Percentiles rank a stretch among this genome's conserved stretches.
Evolutionary conservation across 92 coral and sea anemone genomes (phyloP).

Genomic region (Siderastrea radians): DNA sequence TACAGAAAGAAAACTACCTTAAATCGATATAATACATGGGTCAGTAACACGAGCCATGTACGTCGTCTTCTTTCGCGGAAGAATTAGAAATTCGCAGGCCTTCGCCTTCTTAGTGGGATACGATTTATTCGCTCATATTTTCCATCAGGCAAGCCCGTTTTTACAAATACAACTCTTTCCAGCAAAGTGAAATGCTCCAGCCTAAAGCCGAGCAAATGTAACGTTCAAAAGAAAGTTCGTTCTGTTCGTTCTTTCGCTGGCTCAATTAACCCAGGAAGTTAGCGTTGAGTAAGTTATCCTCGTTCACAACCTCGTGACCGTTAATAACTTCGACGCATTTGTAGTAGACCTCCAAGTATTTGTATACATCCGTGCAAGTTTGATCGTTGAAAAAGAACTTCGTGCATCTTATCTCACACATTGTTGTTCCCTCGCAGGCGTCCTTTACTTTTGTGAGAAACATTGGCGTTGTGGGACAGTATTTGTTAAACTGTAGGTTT

Average conservation of each 20-base stretch:
- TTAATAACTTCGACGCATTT: slow-evolving; percentile 99
- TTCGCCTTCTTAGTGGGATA: slow-evolving; percentile 42
- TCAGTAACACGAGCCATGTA: slow-evolving; percentile 58
- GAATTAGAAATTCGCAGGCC: slow-evolving; percentile 68
- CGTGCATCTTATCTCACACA: slow-evolving; percentile 99
- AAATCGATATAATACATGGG: slow-evolving; percentile 76
- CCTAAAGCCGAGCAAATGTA: slow-evolving; percentile 37
- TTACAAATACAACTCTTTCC: slow-evolving; percentile 61
- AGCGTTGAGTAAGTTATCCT: slow-evolving; percentile 99
- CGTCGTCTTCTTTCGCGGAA: slow-evolving; percentile 77
- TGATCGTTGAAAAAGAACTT: slow-evolving; percentile 97
- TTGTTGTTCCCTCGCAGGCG: slow-evolving; percentile 99
- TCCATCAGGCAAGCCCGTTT: slow-evolving; percentile 60
- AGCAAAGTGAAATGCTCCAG: slow-evolving; percentile 78
- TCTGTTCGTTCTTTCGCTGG: slow-evolving; percentile 24
- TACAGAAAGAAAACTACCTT: slow-evolving; percentile 69
- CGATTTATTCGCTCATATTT: slow-evolving; percentile 58
- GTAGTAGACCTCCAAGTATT: slow-evolving; percentile 99
- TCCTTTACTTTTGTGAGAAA: slow-evolving; percentile 99
- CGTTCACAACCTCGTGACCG: slow-evolving; percentile 99
- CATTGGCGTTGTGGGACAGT: slow-evolving; percentile 96
- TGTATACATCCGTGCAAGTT: slow-evolving; percentile 90
- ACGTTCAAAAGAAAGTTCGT: slow-evolving; percentile 50
- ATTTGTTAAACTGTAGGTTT: slow-evolving; percentile 77
- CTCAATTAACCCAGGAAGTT: slow-evolving; percentile 89